Evolutionary conservation across 2,113 vertebrate genomes (phyloP).

Genomic region (Ploceus nigricollis): DNA sequence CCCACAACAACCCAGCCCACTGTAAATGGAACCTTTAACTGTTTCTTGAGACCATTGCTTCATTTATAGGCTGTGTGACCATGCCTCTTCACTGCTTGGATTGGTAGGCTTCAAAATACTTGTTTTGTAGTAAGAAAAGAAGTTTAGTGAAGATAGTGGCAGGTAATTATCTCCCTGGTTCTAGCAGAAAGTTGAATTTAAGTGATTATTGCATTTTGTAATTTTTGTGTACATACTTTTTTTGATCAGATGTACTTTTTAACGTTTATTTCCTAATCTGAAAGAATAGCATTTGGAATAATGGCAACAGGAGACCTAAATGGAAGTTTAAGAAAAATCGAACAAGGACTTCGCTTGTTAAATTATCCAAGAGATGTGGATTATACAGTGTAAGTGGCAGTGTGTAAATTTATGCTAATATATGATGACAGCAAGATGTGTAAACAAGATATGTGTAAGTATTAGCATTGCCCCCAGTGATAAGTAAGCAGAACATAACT

Average conservation of each 20-base stretch:
- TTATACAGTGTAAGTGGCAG: conserved; percentile 79
- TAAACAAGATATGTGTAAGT: neutral
- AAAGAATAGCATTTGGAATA: conserved; percentile 13
- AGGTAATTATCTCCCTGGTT: neutral
- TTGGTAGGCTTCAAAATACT: neutral
- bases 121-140: neutral
- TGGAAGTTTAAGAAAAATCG: conserved; percentile 85
- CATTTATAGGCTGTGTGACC: neutral
- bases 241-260: neutral
- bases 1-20: neutral
- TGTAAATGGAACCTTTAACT: neutral
- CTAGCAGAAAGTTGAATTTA: neutral
- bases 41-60: neutral
- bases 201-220: neutral
- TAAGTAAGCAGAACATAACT: neutral
- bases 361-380: conserved; percentile 86
- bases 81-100: neutral
- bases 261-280: neutral
- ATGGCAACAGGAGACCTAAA: conserved; percentile 90
- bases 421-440: neutral
- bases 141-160: neutral
- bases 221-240: neutral
- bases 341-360: conserved; percentile 82
- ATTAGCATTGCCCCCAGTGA: neutral
- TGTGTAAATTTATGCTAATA: neutral